Base-by-base conservation (phyloP, 2,888 invertebrate genomes). In the Sinodicranocentrus sp. region DNA sequence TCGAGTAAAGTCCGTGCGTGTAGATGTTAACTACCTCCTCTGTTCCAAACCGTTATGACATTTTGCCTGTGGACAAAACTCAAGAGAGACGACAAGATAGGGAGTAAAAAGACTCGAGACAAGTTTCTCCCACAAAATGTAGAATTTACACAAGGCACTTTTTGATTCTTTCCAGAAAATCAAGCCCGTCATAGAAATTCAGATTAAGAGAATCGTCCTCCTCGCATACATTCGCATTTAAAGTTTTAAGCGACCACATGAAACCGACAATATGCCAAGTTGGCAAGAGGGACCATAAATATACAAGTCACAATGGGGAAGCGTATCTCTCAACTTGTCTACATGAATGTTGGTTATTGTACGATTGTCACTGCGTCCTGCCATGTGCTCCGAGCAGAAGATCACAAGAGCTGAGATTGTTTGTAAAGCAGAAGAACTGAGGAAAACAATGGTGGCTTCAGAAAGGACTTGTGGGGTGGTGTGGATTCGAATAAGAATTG, bases 211-310 rank as follows among this genome's bases (percentile, higher is more conserved):
- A 33, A 33, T 10, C 33, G 10, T 10, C 33, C 33, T 10, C 3
- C 10, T 10, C 33, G 33, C 3, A 10, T 6, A 33, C 10, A 33
- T 33, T 33, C 33, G 33, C 33, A 6, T 33, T 33, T n/a, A n/a
- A n/a, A n/a, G n/a, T n/a, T 33, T 33, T 33, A 2, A 15, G 15
- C 48, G n/a, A 39, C 39, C 39, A 48, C 3, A 43, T 44, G 67
- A 21, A 43, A 23, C 23, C 44, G 23, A 21, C 63, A 39, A 44
- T 44, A 39, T 23, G 44, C 43, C 43, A 44, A 67, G 67, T 44
- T 67, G 44, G 67, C 23, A 8, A 43, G 21, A 67, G 63, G 67
- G 67, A 44, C 63, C 67, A 67, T 67, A 67, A 67, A 48, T n/a
- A 63, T 67, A 67, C 28, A 43, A 43, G 44, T 39, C 67, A 67